Percentiles rank a stretch among this genome's conserved stretches.
Evolutionary conservation across 2,888 invertebrate species (phyloP).

Genomic region (Strigamia maritima): DNA sequence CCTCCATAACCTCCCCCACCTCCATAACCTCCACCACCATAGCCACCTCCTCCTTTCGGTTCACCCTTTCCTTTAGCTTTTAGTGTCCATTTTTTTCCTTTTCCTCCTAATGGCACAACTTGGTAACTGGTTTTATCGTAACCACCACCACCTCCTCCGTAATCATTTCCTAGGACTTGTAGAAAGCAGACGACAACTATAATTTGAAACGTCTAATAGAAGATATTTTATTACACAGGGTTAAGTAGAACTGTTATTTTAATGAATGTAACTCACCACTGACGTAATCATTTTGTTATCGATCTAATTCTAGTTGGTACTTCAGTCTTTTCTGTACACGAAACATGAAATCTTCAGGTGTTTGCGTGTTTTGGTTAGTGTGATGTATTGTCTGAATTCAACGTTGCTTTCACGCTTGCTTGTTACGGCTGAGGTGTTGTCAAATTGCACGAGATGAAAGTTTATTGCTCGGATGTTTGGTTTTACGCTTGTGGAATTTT

Average conservation of each 20-base stretch:
- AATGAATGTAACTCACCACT: too few relatives aligned
- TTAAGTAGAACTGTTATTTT: too few relatives aligned
- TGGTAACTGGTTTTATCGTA: neutral
- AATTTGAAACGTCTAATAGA: neutral
- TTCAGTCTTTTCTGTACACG: neutral
- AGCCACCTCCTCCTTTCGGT: neutral
- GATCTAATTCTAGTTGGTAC: too few relatives aligned
- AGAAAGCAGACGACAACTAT: neutral
- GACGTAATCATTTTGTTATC: too few relatives aligned
- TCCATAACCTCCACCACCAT: neutral
- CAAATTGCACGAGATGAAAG: neutral
- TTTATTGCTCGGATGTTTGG: neutral
- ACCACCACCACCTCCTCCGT: neutral
- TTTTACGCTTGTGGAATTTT: neutral
- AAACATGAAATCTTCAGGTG: neutral
- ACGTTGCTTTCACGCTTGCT: neutral
- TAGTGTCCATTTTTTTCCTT: neutral
- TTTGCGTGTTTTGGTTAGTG: neutral
- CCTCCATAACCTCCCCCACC: constrained; percentile 2
- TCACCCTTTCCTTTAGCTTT: neutral
- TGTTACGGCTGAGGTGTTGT: neutral
- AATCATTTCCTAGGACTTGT: neutral
- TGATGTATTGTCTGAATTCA: neutral
- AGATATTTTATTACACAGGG: too few relatives aligned
- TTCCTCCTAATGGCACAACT: neutral